Evolutionary conservation across 2,797 vertebrate species (phyloP).

Genomic region (Pangasius djambal): DNA sequence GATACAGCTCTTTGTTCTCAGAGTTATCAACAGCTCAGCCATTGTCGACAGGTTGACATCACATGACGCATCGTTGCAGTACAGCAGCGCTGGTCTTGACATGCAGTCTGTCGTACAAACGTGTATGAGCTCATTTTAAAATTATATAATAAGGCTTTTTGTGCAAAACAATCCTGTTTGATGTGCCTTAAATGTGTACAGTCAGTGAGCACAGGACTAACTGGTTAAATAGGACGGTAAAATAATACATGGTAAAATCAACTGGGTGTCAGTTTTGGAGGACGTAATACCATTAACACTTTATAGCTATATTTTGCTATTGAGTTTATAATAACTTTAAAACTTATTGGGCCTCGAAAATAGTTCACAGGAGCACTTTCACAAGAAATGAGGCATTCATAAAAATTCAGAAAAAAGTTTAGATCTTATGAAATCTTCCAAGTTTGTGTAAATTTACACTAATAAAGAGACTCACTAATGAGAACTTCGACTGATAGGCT

Average conservation of each 20-base stretch:
- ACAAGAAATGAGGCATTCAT: neutral
- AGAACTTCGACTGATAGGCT: neutral
- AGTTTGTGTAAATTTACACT: neutral
- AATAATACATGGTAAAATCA: neutral
- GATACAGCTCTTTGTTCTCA: slow-evolving; percentile 5
- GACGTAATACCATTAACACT: too few relatives aligned
- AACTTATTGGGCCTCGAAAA: neutral
- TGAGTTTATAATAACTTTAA: neutral
- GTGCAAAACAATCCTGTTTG: neutral
- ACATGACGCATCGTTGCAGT: neutral
- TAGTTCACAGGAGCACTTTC: neutral
- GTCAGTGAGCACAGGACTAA: neutral
- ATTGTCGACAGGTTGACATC: slow-evolving; percentile 16
- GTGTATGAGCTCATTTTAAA: neutral
- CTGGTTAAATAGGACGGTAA: neutral
- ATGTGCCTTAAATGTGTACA: too few relatives aligned
- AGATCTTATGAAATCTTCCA: neutral
- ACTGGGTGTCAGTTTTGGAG: neutral
- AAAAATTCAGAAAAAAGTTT: neutral
- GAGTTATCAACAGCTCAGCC: neutral
- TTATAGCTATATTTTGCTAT: neutral
- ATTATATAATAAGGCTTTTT: neutral
- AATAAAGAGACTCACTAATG: neutral
- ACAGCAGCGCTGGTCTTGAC: neutral
- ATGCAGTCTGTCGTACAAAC: slow-evolving; percentile 1